Percentiles rank a stretch among this genome's conserved stretches.
phyloP scores from a whole-genome alignment of 2,113 vertebrate genomes.

The Notarius lentiginosus region DNA sequence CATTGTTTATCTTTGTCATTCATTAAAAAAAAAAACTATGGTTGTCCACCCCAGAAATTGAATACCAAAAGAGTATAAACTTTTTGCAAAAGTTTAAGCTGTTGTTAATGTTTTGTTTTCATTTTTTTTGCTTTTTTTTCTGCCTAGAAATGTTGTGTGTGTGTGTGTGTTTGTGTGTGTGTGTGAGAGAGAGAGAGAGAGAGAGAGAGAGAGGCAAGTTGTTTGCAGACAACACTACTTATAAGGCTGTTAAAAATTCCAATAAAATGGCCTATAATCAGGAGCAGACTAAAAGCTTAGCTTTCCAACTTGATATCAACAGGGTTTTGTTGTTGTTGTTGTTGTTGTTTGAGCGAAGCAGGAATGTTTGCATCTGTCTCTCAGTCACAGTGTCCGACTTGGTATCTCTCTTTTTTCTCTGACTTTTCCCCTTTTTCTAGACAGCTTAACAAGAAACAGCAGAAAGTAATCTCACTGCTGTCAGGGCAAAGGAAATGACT shows the following conservation, averaged over 20 bases:
- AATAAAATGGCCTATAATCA: constrained; percentile 43
- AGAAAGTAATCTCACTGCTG: constrained; percentile 53
- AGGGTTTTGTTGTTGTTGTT: no score
- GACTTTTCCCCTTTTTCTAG: constrained; percentile 28
- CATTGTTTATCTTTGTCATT: neutral
- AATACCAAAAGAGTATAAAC: neutral
- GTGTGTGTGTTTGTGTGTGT: no score
- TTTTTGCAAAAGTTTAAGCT: neutral
- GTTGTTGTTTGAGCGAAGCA: neutral
- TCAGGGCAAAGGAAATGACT: constrained; percentile 62
- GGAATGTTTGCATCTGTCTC: constrained; percentile 14
- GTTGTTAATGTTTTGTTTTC: neutral
- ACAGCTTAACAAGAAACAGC: constrained; percentile 63
- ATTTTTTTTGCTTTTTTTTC: neutral
- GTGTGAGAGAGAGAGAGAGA: no score
- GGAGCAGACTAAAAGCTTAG: constrained; percentile 36
- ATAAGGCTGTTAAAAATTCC: constrained; percentile 32
- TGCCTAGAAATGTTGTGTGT: neutral
- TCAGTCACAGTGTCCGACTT: constrained; percentile 10
- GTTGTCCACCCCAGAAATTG: neutral
- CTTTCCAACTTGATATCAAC: neutral
- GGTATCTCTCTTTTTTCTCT: constrained; percentile 24
- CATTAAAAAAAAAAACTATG: neutral
- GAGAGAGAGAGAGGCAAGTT: neutral
- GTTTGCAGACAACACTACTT: constrained; percentile 5